Evolutionary conservation across 2,888 invertebrate species (phyloP).

Genomic region (Erebia palarica): DNA sequence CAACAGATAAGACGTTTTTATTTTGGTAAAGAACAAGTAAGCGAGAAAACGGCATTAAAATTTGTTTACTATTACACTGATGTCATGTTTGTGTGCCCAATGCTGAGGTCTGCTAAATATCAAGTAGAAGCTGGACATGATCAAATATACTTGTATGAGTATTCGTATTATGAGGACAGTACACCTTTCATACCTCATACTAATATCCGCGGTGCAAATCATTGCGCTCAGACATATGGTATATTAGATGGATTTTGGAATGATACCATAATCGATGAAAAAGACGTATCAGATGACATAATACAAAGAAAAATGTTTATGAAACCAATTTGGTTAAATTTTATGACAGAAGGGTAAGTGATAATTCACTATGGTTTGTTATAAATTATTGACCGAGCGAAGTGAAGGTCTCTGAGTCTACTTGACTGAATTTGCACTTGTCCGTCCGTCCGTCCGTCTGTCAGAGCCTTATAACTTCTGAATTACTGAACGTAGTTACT

Average conservation of each 20-base stretch:
- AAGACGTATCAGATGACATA: slow-evolving; percentile 42
- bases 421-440: no score
- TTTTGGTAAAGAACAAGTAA: slow-evolving; percentile 48
- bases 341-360: slow-evolving; percentile 33
- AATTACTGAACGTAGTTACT: no score
- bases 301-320: slow-evolving; percentile 45
- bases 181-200: slow-evolving; percentile 46
- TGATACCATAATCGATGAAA: slow-evolving; percentile 42
- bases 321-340: slow-evolving; percentile 56
- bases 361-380: not conserved
- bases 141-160: slow-evolving; percentile 57
- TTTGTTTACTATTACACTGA: slow-evolving; percentile 62
- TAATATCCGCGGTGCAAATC: slow-evolving; percentile 49
- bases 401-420: no score
- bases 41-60: slow-evolving; percentile 44
- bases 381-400: no score
- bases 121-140: slow-evolving; percentile 52
- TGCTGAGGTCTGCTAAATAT: slow-evolving; percentile 48
- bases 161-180: slow-evolving; percentile 50
- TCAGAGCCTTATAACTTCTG: no score
- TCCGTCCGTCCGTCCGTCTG: no score
- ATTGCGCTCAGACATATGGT: slow-evolving; percentile 51
- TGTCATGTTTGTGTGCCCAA: slow-evolving; percentile 51
- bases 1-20: slow-evolving; percentile 40
- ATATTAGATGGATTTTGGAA: slow-evolving; percentile 36